Evolutionary conservation across 2,113 vertebrate genomes (phyloP).

Genomic region (Arothron firmamentum): DNA sequence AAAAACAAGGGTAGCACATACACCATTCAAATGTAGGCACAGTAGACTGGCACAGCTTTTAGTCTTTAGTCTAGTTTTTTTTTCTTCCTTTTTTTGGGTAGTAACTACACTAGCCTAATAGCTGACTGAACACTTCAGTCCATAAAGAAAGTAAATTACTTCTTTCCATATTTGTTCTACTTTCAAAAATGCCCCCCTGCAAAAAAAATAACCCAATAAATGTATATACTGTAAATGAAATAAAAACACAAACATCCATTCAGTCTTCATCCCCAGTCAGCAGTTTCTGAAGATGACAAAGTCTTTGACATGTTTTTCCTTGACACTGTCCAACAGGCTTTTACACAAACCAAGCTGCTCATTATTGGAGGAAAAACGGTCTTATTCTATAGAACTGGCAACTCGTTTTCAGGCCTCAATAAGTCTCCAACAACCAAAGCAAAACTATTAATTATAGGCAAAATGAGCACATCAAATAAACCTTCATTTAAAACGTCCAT

Average conservation of each 20-base stretch:
- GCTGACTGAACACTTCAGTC: slow-evolving; percentile 17
- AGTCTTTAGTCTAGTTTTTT: slow-evolving; percentile 24
- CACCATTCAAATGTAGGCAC: slow-evolving; percentile 39
- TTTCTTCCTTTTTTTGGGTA: slow-evolving; percentile 13
- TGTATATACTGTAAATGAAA: slow-evolving; percentile 41
- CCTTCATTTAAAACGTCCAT: slow-evolving; percentile 62
- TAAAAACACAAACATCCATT: slow-evolving; percentile 45
- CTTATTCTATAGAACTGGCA: slow-evolving; percentile 21
- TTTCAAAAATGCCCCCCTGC: slow-evolving; percentile 25
- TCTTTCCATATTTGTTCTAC: slow-evolving; percentile 68
- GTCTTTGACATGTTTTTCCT: background rate
- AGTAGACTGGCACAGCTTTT: slow-evolving; percentile 22
- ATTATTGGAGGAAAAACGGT: slow-evolving; percentile 12
- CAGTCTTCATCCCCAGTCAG: slow-evolving; percentile 57
- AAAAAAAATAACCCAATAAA: slow-evolving; percentile 21
- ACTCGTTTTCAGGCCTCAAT: slow-evolving; percentile 23
- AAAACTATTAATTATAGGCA: slow-evolving; percentile 25
- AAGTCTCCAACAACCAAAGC: slow-evolving; percentile 25
- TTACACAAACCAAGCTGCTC: background rate
- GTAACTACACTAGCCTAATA: slow-evolving; percentile 23
- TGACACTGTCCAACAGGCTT: background rate
- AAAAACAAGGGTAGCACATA: slow-evolving; percentile 15
- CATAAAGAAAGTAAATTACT: slow-evolving; percentile 26
- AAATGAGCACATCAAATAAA: slow-evolving; percentile 40
- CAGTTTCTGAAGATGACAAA: slow-evolving; percentile 29